Base-by-base conservation (phyloP, 1,140 invertebrate species). In the Heliothis subflexa region DNA sequence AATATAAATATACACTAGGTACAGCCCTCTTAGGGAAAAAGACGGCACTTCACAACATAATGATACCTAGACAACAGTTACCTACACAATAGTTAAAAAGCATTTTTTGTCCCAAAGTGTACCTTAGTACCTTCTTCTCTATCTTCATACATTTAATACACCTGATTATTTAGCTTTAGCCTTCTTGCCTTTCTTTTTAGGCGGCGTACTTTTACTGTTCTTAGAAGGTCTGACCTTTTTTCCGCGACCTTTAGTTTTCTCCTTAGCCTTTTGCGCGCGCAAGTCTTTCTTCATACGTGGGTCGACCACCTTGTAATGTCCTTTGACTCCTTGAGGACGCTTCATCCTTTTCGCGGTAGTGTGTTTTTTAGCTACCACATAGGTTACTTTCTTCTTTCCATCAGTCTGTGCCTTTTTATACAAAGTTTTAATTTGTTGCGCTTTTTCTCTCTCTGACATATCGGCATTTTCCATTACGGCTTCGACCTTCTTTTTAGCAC, bases 401-500 rank as follows among this genome's bases (percentile, higher is more conserved):
- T 97, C 96, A 1, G 96, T 94, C 80, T 97, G 96, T 0, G 98
- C 98, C 91, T 99, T 99, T 88, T 98, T 99, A 91, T 99, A 99
- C 59, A 99, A 95, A 96, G 97, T 96, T 95, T 97, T 98, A 5
- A 99, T 96, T 95, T 99, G 98, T 91, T 97, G 97, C 10, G 97
- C 96, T 89, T 99, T 99, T 92, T 99, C 99, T 79, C 96, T 96
- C 73, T 99, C 98, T 28, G 96, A 97, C 79, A 99, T 97, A 83
- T 99, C 99, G 2, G 96, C 95, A 90, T 98, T 98, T 55, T 99
- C 98, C 93, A 99, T 96, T 12, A 99, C 95, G 16, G 96, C 95
- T 92, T 99, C 99, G 1, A 98, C 97, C 91, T 98, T 99, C 94
- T 99, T 99, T 93, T 99, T 98, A 0, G 98, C 99, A 87, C 97